These are phyloP conservation scores for Phainopepla nitens DNA, from an alignment of 2,113 vertebrate species.

Conservation along the genomic window DNA sequence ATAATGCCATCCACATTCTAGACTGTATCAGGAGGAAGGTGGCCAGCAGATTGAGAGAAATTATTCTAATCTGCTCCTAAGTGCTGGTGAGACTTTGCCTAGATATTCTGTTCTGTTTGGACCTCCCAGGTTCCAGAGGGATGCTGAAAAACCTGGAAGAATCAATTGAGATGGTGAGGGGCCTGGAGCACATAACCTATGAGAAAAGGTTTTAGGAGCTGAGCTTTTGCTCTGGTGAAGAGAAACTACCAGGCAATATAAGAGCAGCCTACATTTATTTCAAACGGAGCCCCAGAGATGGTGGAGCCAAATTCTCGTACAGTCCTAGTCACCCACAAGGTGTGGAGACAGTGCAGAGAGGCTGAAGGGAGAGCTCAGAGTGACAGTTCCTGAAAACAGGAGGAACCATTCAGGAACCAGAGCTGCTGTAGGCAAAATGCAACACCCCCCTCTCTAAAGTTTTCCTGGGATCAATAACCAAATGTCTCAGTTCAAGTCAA, in stretches of 20 bases:
- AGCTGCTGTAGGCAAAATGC: not conserved
- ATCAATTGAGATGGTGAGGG: not conserved
- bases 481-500: slow-evolving; percentile 31
- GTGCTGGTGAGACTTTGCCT: not conserved
- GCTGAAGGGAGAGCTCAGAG: not conserved
- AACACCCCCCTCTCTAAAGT: not conserved
- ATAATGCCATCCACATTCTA: not conserved
- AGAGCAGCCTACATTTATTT: not conserved
- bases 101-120: not conserved
- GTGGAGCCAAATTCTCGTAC: not conserved
- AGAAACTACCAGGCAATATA: not conserved
- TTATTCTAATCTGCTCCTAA: not conserved
- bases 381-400: not conserved
- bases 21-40: not conserved
- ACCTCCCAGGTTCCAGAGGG: not conserved
- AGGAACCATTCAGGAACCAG: not conserved
- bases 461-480: slow-evolving; percentile 16
- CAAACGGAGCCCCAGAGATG: not conserved
- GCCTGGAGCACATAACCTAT: not conserved
- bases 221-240: not conserved
- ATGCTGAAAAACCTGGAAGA: not conserved
- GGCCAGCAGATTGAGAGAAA: not conserved
- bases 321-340: not conserved
- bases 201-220: not conserved
- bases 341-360: not conserved